Conservation (phyloP, 2,888 invertebrate genomes). For the Meganola albula region DNA sequence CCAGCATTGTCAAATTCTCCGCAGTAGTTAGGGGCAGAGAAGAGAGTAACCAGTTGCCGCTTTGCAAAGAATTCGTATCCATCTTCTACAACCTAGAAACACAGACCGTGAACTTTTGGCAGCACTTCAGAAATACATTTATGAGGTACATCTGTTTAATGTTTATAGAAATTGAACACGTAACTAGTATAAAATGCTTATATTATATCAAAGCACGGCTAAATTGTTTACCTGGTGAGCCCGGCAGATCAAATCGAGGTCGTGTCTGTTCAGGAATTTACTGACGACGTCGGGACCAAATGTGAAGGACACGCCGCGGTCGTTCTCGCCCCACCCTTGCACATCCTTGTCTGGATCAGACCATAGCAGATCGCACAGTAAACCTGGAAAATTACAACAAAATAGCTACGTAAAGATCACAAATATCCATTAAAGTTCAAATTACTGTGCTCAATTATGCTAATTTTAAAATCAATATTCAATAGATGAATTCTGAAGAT, state of each 20-base stretch:
- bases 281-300: constrained; percentile 98
- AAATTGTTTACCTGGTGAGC: constrained; percentile 92
- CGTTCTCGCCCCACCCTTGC: constrained; percentile 97
- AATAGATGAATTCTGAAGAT: too few species aligned
- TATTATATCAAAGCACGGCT: not conserved
- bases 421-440: too few species aligned
- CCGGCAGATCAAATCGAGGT: constrained; percentile 97
- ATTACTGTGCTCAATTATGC: too few species aligned
- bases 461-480: too few species aligned
- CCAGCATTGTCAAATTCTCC: constrained; percentile 99
- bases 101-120: not conserved
- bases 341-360: constrained; percentile 97
- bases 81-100: constrained; percentile 93
- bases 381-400: constrained; percentile 80
- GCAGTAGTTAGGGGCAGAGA: constrained; percentile 99
- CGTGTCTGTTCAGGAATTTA: constrained; percentile 97
- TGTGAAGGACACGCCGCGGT: constrained; percentile 98
- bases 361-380: constrained; percentile 98
- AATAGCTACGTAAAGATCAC: too few species aligned
- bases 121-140: constrained; percentile 4
- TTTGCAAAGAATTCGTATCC: constrained; percentile 99
- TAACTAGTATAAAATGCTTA: not conserved
- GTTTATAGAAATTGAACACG: constrained; percentile 1
- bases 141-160: constrained; percentile 2
- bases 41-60: constrained; percentile 96